phyloP scores from a whole-genome alignment of 2,113 vertebrate genomes.

The Furnarius figulus region DNA sequence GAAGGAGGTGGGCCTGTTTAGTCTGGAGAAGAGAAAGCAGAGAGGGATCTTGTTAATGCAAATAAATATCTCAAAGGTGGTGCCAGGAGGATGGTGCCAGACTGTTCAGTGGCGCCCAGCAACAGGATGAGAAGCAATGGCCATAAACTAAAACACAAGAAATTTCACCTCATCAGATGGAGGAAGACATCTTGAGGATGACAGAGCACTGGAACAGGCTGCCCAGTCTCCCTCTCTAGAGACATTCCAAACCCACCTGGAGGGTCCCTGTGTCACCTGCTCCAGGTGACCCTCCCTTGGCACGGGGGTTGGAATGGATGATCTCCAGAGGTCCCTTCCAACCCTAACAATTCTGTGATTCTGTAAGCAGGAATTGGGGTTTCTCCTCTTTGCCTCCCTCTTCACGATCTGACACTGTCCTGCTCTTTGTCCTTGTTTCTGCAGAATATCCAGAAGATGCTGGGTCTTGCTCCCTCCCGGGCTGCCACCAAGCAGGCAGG shows the following conservation, averaged over 20 bases:
- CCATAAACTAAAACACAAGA: not conserved
- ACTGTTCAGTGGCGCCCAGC: not conserved
- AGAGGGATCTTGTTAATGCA: not conserved
- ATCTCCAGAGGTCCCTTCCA: not conserved
- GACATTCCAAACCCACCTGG: not conserved
- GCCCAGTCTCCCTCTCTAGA: not conserved
- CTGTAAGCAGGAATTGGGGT: not conserved
- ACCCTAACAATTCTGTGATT: not conserved
- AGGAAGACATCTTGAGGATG: not conserved
- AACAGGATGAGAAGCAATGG: not conserved
- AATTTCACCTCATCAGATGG: not conserved
- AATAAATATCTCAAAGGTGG: too few species aligned
- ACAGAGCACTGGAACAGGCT: not conserved
- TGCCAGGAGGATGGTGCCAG: not conserved
- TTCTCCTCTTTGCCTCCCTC: not conserved
- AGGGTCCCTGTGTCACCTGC: not conserved
- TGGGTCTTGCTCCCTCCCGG: constrained; percentile 94
- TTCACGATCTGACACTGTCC: fast-evolving
- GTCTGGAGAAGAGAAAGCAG: not conserved
- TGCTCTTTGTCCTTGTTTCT: not conserved
- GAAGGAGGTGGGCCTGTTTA: not conserved
- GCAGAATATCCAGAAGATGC: constrained; percentile 99
- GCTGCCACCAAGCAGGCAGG: constrained; percentile 98
- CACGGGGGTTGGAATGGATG: not conserved
- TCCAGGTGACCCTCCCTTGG: not conserved